phyloP scores from a whole-genome alignment of 2,797 vertebrate genomes.

The Agapornis canus region DNA sequence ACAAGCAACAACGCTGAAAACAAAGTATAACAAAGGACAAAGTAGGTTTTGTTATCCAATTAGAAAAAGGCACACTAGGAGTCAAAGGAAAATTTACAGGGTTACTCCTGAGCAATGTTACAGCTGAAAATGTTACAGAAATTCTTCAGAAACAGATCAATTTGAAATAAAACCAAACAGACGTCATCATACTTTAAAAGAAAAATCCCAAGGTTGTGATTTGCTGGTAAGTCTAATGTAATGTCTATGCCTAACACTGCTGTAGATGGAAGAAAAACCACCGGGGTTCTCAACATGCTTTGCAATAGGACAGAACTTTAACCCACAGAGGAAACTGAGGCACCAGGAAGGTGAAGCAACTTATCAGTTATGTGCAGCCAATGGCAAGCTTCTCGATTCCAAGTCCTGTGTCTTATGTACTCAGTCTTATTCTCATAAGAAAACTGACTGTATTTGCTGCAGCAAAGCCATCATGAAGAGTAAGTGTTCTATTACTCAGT shows the following conservation, averaged over 20 bases:
- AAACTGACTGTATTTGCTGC: background rate
- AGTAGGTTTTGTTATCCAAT: background rate
- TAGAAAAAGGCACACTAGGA: background rate
- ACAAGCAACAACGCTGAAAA: background rate
- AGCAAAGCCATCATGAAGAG: background rate
- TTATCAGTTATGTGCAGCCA: background rate
- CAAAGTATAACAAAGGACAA: background rate
- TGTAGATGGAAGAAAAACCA: background rate
- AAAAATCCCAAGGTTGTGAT: background rate
- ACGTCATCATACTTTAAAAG: background rate
- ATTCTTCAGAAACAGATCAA: background rate
- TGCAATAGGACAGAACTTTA: background rate
- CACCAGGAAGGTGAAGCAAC: background rate
- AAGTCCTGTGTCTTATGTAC: background rate
- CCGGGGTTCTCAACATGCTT: background rate
- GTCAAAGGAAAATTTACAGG: background rate
- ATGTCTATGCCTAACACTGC: background rate
- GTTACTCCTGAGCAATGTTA: background rate
- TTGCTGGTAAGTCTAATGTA: background rate
- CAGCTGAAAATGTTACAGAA: background rate
- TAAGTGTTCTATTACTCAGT: background rate
- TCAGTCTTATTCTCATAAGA: background rate
- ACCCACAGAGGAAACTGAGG: background rate
- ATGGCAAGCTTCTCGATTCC: background rate
- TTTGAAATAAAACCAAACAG: background rate